Percentiles rank a stretch among this genome's conserved stretches.
phyloP scores from a whole-genome alignment of 2,888 invertebrate species.

The Drosophila eohydei region DNA sequence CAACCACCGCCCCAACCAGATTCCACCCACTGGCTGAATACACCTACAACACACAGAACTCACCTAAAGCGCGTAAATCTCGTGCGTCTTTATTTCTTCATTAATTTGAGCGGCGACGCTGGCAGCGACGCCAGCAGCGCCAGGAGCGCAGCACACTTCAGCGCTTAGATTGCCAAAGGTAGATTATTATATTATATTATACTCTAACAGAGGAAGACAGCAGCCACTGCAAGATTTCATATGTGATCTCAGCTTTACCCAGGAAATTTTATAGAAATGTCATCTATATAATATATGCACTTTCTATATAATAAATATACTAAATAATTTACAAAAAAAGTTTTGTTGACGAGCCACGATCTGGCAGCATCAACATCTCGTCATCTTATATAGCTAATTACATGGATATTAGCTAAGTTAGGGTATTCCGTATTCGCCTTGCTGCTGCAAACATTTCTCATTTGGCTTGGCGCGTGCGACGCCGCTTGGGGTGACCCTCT shows the following conservation, averaged over 20 bases:
- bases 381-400: background rate
- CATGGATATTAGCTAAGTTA: background rate
- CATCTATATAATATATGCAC: too few species aligned
- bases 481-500: constrained; percentile 46
- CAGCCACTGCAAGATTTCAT: too few species aligned
- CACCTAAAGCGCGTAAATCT: constrained; percentile 72
- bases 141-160: constrained; percentile 60
- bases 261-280: too few species aligned
- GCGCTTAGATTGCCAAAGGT: constrained; percentile 75
- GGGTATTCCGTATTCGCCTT: constrained; percentile 22
- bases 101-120: constrained; percentile 77
- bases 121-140: constrained; percentile 36
- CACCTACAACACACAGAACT: constrained; percentile 33
- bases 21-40: background rate
- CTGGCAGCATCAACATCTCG: background rate
- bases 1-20: background rate
- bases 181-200: constrained; percentile 74
- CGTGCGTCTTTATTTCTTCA: constrained; percentile 83
- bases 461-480: constrained; percentile 49
- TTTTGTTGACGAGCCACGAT: background rate
- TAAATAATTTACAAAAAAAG: background rate
- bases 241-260: too few species aligned
- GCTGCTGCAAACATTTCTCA: background rate
- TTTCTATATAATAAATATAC: background rate
- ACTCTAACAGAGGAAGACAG: constrained; percentile 18